Percentiles rank a stretch among this genome's conserved stretches.
Conservation (phyloP, 2,797 vertebrate species). For the Podarcis siculus region DNA sequence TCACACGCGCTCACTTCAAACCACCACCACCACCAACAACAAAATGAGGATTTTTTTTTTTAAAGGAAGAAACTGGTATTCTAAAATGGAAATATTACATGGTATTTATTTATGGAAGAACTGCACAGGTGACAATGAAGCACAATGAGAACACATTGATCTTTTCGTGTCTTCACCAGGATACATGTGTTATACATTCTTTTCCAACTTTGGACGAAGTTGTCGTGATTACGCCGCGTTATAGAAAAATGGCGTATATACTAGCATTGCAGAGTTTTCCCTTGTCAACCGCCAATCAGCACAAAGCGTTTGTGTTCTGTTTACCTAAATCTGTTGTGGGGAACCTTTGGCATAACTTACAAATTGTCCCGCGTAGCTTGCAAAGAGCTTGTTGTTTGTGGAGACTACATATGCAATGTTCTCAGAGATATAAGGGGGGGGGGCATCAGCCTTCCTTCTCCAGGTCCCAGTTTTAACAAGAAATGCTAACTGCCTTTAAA, state of each 20-base stretch:
- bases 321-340: too few species aligned
- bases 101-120: slow-evolving; percentile 38
- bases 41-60: slow-evolving; percentile 6
- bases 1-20: slow-evolving; percentile 47
- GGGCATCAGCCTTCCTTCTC: background rate
- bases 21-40: background rate
- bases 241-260: background rate
- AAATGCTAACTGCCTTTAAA: slow-evolving; percentile 58
- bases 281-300: background rate
- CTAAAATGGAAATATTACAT: slow-evolving; percentile 53
- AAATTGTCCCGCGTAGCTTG: background rate
- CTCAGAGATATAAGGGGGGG: slow-evolving; percentile 30
- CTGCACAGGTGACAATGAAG: slow-evolving; percentile 50
- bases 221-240: background rate
- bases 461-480: slow-evolving; percentile 66
- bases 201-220: slow-evolving; percentile 26
- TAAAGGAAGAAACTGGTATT: background rate
- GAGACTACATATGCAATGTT: slow-evolving; percentile 24
- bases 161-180: slow-evolving; percentile 21
- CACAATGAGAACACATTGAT: slow-evolving; percentile 13
- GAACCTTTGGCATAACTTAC: background rate
- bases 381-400: slow-evolving; percentile 27
- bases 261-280: slow-evolving; percentile 28
- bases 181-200: accelerated
- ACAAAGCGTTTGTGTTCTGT: too few species aligned